Base-by-base conservation (phyloP, 2,113 vertebrate species). In the Hyperopisus bebe region DNA sequence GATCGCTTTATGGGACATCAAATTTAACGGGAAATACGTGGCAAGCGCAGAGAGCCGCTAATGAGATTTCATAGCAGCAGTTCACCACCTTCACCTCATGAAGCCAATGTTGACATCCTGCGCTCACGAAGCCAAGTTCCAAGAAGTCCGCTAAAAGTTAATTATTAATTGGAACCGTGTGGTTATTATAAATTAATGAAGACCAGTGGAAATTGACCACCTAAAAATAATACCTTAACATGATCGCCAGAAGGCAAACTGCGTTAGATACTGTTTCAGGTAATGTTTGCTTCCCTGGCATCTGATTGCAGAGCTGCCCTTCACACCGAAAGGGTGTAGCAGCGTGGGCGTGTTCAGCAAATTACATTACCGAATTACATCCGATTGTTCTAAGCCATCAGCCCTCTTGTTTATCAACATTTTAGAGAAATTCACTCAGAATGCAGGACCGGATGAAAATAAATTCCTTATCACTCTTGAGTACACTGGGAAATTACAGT, bases 161-260 rank as follows among this genome's bases (percentile, higher is more conserved):
- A 96, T 95, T 93, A 95, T 94, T 95, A 94, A 96, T 91, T 90
- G 92, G 90, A 83, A 70, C 47, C 53, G 44, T 77, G 92, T 86
- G 92, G 94, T 90, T 92, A 94, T 95, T 94, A 95, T 95, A 95
- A 95, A 95, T 95, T 95, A 91, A 51, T 88, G 90, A 93, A 92
- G 92, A 95, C 93, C 92, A 91, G 91, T 90, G 93, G 91, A 95
- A 91, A 92, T 84, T 80, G 51, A 91, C 90, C 53, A 87, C 51
- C 94, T 90, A 50, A 86, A 90, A 92, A 90, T 90, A 92, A 83
- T 91, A 86, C 89, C 90, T 91, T 93, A 93, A 95, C 92, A 93
- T 46, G 86, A 95, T 93, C 58, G 0, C 90, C 91, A 88, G 13
- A 90, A 35, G 47, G 88, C 86, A 87, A 90, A 84, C 92, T 85